Base-by-base conservation (phyloP, 2,888 invertebrate species). In the Drosophila picticornis region DNA sequence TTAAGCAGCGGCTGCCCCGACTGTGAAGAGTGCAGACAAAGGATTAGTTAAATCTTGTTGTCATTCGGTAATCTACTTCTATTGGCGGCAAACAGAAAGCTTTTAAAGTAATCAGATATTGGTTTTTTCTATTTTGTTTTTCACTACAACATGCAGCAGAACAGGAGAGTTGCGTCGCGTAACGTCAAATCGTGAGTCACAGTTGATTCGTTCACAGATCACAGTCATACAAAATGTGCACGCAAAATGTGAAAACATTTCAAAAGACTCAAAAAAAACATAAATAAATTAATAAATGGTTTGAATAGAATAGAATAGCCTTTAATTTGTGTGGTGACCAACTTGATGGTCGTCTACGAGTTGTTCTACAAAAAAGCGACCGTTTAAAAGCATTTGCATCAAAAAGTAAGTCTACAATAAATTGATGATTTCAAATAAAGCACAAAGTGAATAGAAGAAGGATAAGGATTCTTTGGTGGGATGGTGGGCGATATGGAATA, bases 1-100 rank as follows among this genome's bases (percentile, higher is more conserved):
- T 95, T 95, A 77, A 94, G 94, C 75, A 95, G 94, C 91, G 95
- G 95, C 85, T 95, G 94, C 76, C 95, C 94, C 77, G 91, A 90
- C 93, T 93, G 88, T 63, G 78, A 60, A 62, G 19, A 48, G 10
- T 40, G 19, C 3, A 46, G 46, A 6, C 1, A 46, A 50, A n/a
- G 6, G 25, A 71, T 77, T 80, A 70, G 61, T 34, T 29, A 16
- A 22, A 55, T 52, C 11, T 94, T 94, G 4, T 50, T 57, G 25
- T 43, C 7, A 27, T 34, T 11, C 4, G 29, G 32, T 40, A 10
- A 32, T n/a, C 43, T 22, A 40, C 51, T 38, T 63, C 55, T 77
- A 57, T 31, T 63, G 64, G 72, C 67, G 72, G 60, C n/a, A 59
- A 58, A 73, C 65, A 63, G 43, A 59, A 73, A 81, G 60, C 79